phyloP scores from a whole-genome alignment of 2,888 invertebrate genomes.

The Sceliomorpha sp. region DNA sequence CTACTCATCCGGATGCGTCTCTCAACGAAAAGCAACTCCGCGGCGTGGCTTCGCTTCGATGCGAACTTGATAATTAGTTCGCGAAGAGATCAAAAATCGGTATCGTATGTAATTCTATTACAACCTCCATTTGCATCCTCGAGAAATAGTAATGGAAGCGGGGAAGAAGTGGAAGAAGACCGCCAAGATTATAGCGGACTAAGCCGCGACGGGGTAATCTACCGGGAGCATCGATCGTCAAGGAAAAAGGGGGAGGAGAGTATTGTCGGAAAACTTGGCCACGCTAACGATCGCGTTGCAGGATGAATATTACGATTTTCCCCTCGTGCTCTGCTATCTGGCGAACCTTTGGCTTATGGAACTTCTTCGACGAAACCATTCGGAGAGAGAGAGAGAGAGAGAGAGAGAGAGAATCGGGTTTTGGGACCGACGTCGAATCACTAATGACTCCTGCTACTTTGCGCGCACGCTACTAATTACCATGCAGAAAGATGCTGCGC shows the following conservation, averaged over 20 bases:
- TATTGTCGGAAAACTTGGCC: conserved; percentile 31
- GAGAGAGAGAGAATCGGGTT: too few relatives aligned
- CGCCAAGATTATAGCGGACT: conserved; percentile 17
- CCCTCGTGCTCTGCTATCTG: conserved; percentile 23
- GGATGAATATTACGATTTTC: conserved; percentile 49
- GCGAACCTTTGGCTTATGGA: conserved; percentile 22
- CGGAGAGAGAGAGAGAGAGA: too few relatives aligned
- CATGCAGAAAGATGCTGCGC: conserved; percentile 68
- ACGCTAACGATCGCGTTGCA: conserved; percentile 45
- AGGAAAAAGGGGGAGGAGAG: too few relatives aligned
- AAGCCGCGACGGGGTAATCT: conserved; percentile 1
- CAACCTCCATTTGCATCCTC: too few relatives aligned
- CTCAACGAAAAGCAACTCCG: not conserved
- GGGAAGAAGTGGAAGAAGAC: not conserved
- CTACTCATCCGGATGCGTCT: not conserved
- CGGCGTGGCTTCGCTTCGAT: too few relatives aligned
- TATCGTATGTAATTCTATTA: too few relatives aligned
- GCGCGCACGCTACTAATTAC: conserved; percentile 72
- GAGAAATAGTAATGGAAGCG: too few relatives aligned
- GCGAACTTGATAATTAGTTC: too few relatives aligned
- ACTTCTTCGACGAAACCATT: conserved; percentile 35
- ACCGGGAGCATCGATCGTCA: conserved; percentile 26
- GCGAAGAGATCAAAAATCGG: too few relatives aligned
- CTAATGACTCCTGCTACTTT: conserved; percentile 75
- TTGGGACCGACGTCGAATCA: conserved; percentile 44